Evolutionary conservation across 2,797 vertebrate species (phyloP).

Genomic region (Neostethus bicornis): DNA sequence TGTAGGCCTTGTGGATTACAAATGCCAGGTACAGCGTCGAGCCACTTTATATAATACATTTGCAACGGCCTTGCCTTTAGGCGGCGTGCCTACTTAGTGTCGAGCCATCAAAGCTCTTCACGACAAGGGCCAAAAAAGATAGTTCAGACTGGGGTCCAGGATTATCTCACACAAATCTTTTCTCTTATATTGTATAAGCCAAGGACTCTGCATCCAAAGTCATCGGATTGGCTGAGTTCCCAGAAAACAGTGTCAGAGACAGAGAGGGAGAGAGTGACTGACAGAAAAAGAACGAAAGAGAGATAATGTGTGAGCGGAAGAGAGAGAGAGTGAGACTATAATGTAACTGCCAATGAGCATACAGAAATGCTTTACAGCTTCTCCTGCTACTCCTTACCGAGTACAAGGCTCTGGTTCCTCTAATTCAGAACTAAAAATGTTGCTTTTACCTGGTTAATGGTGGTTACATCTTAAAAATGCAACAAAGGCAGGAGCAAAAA

Average conservation of each 20-base stretch:
- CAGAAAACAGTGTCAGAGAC: constrained; percentile 68
- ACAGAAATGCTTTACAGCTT: constrained; percentile 62
- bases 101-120: constrained; percentile 73
- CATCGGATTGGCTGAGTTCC: constrained; percentile 78
- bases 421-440: constrained; percentile 42
- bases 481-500: constrained; percentile 60
- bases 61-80: constrained; percentile 73
- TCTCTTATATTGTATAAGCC: constrained; percentile 78
- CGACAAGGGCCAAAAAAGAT: constrained; percentile 73
- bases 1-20: constrained; percentile 83
- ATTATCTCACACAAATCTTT: constrained; percentile 83
- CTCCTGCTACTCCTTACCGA: constrained; percentile 55
- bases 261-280: constrained; percentile 55
- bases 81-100: constrained; percentile 78
- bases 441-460: constrained; percentile 35
- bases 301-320: constrained; percentile 48
- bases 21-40: constrained; percentile 72
- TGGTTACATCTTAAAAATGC: constrained; percentile 51
- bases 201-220: constrained; percentile 83
- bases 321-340: constrained; percentile 55
- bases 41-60: constrained; percentile 81
- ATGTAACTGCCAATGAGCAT: constrained; percentile 64
- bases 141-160: constrained; percentile 76
- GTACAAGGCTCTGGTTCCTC: constrained; percentile 38
- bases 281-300: constrained; percentile 43